Percentiles rank a stretch among this genome's conserved stretches.
Conservation (phyloP, 2,888 invertebrate genomes). For the Oscheius sp. region DNA sequence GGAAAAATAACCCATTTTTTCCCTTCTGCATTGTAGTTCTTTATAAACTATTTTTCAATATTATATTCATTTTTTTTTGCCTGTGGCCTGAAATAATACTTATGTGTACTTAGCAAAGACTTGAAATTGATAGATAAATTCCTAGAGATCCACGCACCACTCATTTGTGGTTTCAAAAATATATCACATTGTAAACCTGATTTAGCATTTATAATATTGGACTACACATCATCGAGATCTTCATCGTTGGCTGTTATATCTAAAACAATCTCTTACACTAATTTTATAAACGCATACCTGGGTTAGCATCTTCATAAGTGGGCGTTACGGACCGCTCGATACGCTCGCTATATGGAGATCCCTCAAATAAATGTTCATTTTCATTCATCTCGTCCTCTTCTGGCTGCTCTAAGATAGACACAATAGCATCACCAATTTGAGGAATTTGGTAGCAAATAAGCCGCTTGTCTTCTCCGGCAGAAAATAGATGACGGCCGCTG, state of each 20-base stretch:
- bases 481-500: slow-evolving; percentile 48
- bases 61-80: no score
- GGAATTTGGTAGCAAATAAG: slow-evolving; percentile 36
- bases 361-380: neutral
- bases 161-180: neutral
- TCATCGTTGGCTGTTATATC: neutral
- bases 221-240: slow-evolving; percentile 18
- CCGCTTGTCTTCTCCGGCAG: slow-evolving; percentile 50
- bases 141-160: neutral
- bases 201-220: neutral
- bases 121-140: no score
- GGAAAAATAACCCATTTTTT: no score
- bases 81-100: no score
- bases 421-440: neutral
- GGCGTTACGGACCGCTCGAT: neutral
- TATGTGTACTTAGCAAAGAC: no score
- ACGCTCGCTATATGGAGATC: neutral
- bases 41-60: no score
- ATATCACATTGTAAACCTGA: neutral
- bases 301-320: slow-evolving; percentile 1
- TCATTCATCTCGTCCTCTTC: slow-evolving; percentile 4
- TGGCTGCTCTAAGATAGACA: neutral
- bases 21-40: no score
- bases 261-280: neutral
- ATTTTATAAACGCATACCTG: neutral